Conservation (phyloP, 2,797 vertebrate species). For the Neosalanx taihuensis region DNA sequence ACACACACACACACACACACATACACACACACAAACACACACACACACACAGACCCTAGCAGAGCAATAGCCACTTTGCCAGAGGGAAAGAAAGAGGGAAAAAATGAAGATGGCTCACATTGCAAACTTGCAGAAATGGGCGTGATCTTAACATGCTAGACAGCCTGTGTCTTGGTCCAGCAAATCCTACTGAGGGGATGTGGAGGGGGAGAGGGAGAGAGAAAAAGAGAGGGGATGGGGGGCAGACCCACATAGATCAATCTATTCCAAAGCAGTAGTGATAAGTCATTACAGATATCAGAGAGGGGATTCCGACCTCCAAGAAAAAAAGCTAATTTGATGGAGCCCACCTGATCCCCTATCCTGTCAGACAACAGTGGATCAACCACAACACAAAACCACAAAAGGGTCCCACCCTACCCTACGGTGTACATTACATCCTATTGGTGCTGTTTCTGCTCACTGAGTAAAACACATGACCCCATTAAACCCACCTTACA, state of each 20-base stretch:
- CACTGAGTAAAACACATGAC: no score
- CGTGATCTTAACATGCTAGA: slow-evolving; percentile 77
- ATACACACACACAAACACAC: slow-evolving; percentile 3
- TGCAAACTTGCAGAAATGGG: slow-evolving; percentile 90
- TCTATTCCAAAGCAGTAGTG: slow-evolving; percentile 36
- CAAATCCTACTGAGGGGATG: slow-evolving; percentile 48
- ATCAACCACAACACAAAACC: slow-evolving; percentile 41
- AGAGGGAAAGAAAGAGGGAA: slow-evolving; percentile 13
- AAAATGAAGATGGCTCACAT: slow-evolving; percentile 80
- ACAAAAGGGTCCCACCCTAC: neutral
- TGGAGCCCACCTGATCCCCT: slow-evolving; percentile 27
- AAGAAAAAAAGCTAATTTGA: slow-evolving; percentile 42
- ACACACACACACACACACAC: slow-evolving; percentile 10
- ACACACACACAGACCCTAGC: slow-evolving; percentile 14
- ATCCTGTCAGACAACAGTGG: slow-evolving; percentile 29
- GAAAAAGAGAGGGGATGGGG: neutral
- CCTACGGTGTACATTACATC: neutral
- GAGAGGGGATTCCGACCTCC: slow-evolving; percentile 34
- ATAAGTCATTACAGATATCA: slow-evolving; percentile 39
- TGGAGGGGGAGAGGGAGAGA: slow-evolving; percentile 28
- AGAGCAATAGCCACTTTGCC: slow-evolving; percentile 3
- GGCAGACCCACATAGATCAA: slow-evolving; percentile 45
- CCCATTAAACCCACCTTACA: no score
- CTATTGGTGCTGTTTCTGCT: no score
- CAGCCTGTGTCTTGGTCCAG: slow-evolving; percentile 75